Evolutionary conservation across 2,888 invertebrate species (phyloP).

Genomic region (Marronus borbonicus): DNA sequence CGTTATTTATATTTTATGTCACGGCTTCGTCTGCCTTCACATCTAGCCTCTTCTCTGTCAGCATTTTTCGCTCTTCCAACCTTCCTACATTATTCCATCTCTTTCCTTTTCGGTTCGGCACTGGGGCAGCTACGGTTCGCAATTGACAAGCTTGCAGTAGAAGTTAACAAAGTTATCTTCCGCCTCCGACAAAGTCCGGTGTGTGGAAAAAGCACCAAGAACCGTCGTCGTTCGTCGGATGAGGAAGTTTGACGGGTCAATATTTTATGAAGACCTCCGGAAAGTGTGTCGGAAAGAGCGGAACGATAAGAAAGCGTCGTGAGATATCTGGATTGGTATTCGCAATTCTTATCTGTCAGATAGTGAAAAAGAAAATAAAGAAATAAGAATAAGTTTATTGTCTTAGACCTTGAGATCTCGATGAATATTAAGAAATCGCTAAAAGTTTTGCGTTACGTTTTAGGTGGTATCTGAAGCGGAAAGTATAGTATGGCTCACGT

Average conservation of each 20-base stretch:
- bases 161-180: conserved; percentile 50
- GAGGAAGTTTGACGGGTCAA: conserved; percentile 53
- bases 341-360: no score
- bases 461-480: no score
- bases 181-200: not conserved
- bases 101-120: not conserved
- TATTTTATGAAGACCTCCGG: conserved; percentile 54
- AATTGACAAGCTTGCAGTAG: conserved; percentile 48
- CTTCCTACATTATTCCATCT: no score
- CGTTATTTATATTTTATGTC: conserved; percentile 46
- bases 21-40: conserved; percentile 9
- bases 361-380: no score
- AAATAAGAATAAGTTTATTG: no score
- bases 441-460: no score
- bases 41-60: not conserved
- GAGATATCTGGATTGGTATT: no score
- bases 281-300: no score
- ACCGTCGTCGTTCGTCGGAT: conserved; percentile 14
- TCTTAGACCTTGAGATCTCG: no score
- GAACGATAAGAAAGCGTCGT: not conserved
- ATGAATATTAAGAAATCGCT: no score
- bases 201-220: not conserved
- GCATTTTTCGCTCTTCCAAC: no score
- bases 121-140: not conserved
- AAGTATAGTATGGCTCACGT: no score